Evolutionary conservation across 1,140 invertebrate species (phyloP).

Genomic region (Trypoxylus dichotomus): DNA sequence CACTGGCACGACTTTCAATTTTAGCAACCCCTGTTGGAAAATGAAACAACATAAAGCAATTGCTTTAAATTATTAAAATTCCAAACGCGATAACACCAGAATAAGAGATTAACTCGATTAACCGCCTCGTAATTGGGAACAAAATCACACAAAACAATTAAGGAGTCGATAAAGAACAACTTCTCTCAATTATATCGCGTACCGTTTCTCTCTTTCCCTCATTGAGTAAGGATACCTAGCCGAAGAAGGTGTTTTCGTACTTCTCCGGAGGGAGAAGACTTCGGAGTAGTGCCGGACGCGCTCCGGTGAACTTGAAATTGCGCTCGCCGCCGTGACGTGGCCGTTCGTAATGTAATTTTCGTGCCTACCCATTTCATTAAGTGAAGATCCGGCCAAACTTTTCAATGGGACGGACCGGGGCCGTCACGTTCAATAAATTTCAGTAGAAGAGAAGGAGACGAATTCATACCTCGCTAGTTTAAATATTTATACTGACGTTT

Average conservation of each 20-base stretch:
- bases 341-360: background rate
- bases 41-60: no score
- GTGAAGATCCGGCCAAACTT: background rate
- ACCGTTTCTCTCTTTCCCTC: background rate
- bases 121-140: background rate
- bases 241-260: background rate
- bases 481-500: no score
- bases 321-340: background rate
- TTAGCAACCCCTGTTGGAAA: no score
- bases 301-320: slow-evolving; percentile 1
- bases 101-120: background rate
- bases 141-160: slow-evolving; percentile 2
- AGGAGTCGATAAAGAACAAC: background rate
- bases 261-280: background rate
- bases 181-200: background rate
- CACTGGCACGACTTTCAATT: no score
- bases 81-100: no score
- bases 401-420: background rate
- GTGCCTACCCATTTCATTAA: background rate
- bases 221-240: background rate
- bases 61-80: no score
- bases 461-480: background rate
- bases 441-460: background rate
- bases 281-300: background rate
- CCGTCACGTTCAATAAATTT: background rate